These are phyloP conservation scores for Anomalospiza imberbis DNA, from an alignment of 2,797 vertebrate species.

Conservation along the genomic window DNA sequence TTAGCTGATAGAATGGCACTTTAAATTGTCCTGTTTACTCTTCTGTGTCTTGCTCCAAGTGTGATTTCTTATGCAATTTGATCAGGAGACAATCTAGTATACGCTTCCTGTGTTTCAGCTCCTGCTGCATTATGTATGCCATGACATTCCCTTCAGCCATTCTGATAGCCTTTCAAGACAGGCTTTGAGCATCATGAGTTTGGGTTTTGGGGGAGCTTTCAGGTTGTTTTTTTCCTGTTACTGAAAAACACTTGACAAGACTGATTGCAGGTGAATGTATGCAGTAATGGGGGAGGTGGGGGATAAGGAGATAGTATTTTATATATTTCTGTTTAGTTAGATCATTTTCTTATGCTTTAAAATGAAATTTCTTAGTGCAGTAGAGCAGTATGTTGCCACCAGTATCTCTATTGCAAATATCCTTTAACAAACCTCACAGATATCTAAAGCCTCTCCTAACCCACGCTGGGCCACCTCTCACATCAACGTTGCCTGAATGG, in stretches of 20 bases:
- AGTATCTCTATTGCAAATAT: neutral
- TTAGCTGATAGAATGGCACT: neutral
- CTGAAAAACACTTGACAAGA: neutral
- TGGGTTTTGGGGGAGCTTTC: neutral
- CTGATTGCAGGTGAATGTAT: neutral
- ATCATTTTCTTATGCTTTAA: neutral
- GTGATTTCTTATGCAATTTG: neutral
- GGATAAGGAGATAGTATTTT: neutral
- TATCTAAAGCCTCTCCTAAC: conserved; percentile 84
- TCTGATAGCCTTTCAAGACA: neutral
- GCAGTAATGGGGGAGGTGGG: fast-evolving
- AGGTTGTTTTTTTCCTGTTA: neutral
- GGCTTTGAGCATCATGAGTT: neutral
- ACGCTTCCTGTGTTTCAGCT: neutral
- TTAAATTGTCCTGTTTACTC: neutral
- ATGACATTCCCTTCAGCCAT: neutral
- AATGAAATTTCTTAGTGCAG: neutral
- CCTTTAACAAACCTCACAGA: conserved; percentile 74
- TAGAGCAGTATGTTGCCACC: neutral
- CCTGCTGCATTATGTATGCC: neutral
- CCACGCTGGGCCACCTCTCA: conserved; percentile 79
- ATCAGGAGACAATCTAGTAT: neutral
- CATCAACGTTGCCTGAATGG: conserved; percentile 77
- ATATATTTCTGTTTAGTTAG: neutral
- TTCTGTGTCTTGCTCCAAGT: neutral